Evolutionary conservation across 2,797 vertebrate species (phyloP).

Genomic region (Oryzias sinensis): DNA sequence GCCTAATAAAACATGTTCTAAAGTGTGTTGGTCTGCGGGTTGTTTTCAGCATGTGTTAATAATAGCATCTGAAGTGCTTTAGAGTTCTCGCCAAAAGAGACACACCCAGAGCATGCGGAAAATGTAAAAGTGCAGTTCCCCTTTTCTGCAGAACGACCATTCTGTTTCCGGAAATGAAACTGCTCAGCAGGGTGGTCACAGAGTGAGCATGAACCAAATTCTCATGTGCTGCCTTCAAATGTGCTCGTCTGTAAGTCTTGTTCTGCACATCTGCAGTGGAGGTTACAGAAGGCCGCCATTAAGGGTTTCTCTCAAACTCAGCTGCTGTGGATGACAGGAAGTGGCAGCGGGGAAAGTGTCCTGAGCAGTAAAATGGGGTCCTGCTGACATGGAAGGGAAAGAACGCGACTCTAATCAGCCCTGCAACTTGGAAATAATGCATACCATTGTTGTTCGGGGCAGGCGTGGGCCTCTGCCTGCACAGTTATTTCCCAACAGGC

Average conservation of each 20-base stretch:
- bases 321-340: conserved; percentile 64
- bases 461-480: conserved; percentile 69
- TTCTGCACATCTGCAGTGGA: conserved; percentile 4
- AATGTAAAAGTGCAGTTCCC: conserved; percentile 58
- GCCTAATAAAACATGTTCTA: too few species aligned
- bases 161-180: conserved; percentile 62
- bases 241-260: too few species aligned
- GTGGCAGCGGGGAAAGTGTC: conserved; percentile 61
- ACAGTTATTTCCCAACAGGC: conserved; percentile 70
- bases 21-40: conserved; percentile 11
- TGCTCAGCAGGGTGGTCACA: conserved; percentile 7
- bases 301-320: conserved; percentile 26
- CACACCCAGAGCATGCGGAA: conserved; percentile 74
- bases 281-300: conserved; percentile 3
- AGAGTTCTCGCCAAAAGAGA: conserved; percentile 55
- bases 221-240: background rate
- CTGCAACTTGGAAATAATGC: conserved; percentile 77
- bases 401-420: conserved; percentile 77
- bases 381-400: conserved; percentile 78
- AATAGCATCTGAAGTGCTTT: conserved; percentile 73
- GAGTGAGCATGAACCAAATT: conserved; percentile 17
- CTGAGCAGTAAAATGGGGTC: conserved; percentile 62
- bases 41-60: conserved; percentile 62
- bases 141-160: conserved; percentile 60
- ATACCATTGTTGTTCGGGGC: conserved; percentile 74